Percentiles rank a stretch among this genome's conserved stretches.
Conservation (phyloP, 2,888 invertebrate genomes). For the Rugalucina vietnamica region DNA sequence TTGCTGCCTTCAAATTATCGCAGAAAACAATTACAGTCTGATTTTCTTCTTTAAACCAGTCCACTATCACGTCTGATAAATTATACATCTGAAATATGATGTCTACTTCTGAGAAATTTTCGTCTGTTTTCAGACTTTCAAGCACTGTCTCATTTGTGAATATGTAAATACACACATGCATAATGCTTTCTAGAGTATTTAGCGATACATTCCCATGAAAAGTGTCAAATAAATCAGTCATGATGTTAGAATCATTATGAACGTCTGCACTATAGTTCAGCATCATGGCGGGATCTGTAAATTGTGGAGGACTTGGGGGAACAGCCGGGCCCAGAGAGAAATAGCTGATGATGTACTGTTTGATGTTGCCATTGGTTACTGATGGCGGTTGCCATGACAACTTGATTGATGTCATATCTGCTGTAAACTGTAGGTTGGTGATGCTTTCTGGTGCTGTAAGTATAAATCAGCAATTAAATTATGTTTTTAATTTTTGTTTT, state of each 20-base stretch:
- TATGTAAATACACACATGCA: conserved; percentile 45
- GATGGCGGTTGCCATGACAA: conserved; percentile 66
- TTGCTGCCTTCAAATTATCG: not conserved
- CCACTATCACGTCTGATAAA: not conserved
- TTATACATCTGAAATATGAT: not conserved
- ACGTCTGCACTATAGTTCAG: conserved; percentile 30
- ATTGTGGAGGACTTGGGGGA: conserved; percentile 5
- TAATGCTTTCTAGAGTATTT: conserved; percentile 14
- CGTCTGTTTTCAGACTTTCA: not conserved
- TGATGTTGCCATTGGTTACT: conserved; percentile 63
- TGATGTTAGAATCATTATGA: conserved; percentile 21
- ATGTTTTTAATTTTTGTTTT: too few relatives aligned
- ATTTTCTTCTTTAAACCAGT: conserved; percentile 23
- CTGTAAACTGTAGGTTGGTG: conserved; percentile 37
- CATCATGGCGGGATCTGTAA: conserved; percentile 29
- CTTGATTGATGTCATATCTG: conserved; percentile 50
- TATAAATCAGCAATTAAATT: conserved; percentile 14
- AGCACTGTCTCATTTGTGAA: conserved; percentile 31
- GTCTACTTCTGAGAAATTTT: not conserved
- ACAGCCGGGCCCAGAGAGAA: conserved; percentile 46
- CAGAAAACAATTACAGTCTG: conserved; percentile 15
- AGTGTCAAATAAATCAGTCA: conserved; percentile 27
- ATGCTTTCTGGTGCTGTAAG: conserved; percentile 67
- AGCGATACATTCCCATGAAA: conserved; percentile 24
- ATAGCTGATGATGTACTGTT: conserved; percentile 58